A percentile compares a stretch with the other conserved stretches of the same genome.
These are phyloP conservation scores for Odocoileus virginianus DNA, from an alignment of 2,113 vertebrate genomes.

Conservation along the genomic window DNA sequence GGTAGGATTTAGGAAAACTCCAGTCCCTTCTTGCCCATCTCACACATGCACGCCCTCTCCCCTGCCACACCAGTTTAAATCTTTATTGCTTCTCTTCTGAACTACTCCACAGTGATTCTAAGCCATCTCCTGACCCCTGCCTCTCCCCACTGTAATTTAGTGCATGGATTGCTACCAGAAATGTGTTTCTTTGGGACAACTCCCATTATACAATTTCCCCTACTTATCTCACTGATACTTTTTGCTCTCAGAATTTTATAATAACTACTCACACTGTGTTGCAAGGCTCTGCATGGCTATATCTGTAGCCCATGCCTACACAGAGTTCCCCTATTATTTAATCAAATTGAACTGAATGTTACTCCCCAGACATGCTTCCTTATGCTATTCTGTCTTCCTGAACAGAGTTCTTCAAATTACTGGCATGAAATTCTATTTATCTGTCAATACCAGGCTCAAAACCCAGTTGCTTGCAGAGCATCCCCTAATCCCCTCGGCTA, in stretches of 20 bases:
- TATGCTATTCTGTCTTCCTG: background rate
- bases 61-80: background rate
- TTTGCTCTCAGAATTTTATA: background rate
- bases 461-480: background rate
- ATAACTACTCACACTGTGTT: background rate
- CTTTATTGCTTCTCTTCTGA: background rate
- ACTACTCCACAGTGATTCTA: background rate
- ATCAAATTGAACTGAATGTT: background rate
- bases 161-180: background rate
- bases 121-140: background rate
- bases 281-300: background rate
- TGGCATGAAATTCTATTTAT: background rate
- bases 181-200: background rate
- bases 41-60: background rate
- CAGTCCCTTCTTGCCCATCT: background rate
- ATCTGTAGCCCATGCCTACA: background rate
- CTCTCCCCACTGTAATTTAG: background rate
- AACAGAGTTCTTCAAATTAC: background rate
- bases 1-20: background rate
- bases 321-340: background rate
- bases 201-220: background rate
- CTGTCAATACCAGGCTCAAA: background rate
- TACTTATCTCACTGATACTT: background rate
- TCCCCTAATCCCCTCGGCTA: background rate
- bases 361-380: background rate